Percentiles rank a stretch among this genome's conserved stretches.
These are phyloP conservation scores for Acanthopagrus latus DNA, from an alignment of 2,797 vertebrate genomes.

Conservation along the genomic window DNA sequence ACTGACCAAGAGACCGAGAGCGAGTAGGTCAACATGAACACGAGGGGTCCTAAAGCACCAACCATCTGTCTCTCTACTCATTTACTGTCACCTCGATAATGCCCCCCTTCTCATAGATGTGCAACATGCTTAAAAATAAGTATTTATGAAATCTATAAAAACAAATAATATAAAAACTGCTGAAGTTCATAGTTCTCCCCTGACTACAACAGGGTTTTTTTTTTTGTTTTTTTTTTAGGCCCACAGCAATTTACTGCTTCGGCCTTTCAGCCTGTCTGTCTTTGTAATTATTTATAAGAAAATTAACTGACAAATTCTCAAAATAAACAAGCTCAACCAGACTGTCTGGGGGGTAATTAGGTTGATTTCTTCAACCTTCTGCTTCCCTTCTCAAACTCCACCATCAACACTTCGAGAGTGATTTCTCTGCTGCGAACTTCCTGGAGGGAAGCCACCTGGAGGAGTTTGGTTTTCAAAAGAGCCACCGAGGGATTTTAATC, in stretches of 20 bases:
- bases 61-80: too few species aligned
- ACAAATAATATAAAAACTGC: background rate
- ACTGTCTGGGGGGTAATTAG: background rate
- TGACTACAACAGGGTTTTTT: background rate
- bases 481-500: background rate
- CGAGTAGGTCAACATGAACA: too few species aligned
- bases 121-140: too few species aligned
- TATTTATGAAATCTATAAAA: too few species aligned
- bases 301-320: too few species aligned
- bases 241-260: background rate
- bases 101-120: too few species aligned
- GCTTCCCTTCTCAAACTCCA: background rate
- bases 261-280: background rate
- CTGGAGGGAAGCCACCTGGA: constrained; percentile 26
- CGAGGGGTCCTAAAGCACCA: background rate
- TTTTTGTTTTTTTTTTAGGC: too few species aligned
- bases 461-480: background rate
- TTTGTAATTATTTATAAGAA: background rate
- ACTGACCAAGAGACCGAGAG: too few species aligned
- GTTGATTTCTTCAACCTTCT: background rate
- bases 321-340: background rate
- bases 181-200: background rate
- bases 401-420: background rate
- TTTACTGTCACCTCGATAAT: too few species aligned
- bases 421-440: background rate